Evolutionary conservation across 2,113 vertebrate genomes (phyloP).

Genomic region (Antechinus stuartii): DNA sequence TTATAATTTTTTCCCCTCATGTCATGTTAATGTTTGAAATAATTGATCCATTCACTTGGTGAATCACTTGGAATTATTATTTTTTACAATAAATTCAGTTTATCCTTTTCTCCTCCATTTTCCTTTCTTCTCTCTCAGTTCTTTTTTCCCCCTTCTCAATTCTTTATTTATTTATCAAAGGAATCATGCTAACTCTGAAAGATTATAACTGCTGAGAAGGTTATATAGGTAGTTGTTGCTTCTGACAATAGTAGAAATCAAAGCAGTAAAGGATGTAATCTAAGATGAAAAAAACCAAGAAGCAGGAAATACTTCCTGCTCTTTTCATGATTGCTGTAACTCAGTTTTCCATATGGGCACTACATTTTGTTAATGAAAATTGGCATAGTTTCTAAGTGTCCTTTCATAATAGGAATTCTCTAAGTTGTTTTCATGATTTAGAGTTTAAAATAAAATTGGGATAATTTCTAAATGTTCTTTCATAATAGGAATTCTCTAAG

Average conservation of each 20-base stretch:
- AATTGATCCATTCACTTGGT: background rate
- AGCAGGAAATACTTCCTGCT: background rate
- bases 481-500: background rate
- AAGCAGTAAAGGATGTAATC: background rate
- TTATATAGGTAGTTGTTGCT: background rate
- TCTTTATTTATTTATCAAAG: background rate
- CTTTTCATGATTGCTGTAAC: background rate
- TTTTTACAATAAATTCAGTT: background rate
- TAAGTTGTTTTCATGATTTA: conserved; percentile 38
- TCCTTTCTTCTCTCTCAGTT: background rate
- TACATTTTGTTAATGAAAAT: conserved; percentile 28
- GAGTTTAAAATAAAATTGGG: conserved; percentile 8
- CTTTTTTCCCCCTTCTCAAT: background rate
- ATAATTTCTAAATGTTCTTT: background rate
- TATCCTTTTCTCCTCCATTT: background rate
- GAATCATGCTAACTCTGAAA: background rate
- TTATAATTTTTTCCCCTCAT: background rate
- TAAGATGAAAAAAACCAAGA: too few relatives aligned
- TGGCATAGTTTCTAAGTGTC: conserved; percentile 9
- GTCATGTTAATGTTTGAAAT: background rate
- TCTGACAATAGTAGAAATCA: background rate
- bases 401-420: background rate
- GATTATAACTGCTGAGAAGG: background rate
- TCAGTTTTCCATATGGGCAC: background rate
- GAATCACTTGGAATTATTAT: background rate